Base-by-base conservation (phyloP, 2,797 vertebrate species). In the Rhyacichthys aspro region DNA sequence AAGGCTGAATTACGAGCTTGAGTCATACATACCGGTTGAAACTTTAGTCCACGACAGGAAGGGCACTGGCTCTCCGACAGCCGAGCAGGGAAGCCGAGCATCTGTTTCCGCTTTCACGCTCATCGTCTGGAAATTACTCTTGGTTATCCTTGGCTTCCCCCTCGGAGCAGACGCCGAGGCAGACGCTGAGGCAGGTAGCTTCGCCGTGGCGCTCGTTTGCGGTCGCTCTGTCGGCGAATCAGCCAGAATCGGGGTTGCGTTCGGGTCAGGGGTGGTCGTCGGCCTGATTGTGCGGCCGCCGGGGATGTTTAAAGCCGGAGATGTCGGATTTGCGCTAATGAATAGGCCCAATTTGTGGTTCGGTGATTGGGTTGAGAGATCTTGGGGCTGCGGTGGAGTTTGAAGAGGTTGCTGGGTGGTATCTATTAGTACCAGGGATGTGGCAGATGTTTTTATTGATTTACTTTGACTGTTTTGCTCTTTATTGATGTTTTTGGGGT, bases 11-110 rank as follows among this genome's bases (percentile, higher is more conserved):
- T 12, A 32, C 32, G 43, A 53, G 28, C 10, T 63, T 76, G 37
- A 82, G 45, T 79, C 41, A 52, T 68, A 85, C 91, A 70, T 91
- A 98, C 97, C 96, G 82, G 91, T 96, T 23, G 94, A 89, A 16
- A 94, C 84, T 87, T 95, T 95, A 12, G 94, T 96, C 97, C 97
- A 98, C 8, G 93, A 94, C 49, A 97, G 74, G 48, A 93, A 92
- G 32, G 94, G 94, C 63, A 62, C 86, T 1, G 95, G 96, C 2
- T 93, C 91, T 7, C 95, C 95, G 3, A 68, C 56, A 1, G 93
- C 88, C 56, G 93, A 89, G 67, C 97, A 98, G 12, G 93, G 93
- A 46, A 98, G 89, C 45, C 81, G 39, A 28, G 84, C 91, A 59
- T 96, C 93, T 2, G 73, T 81, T 83, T 94, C 95, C 5, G 92